These are phyloP conservation scores for Zonitis immaculata DNA, from an alignment of 2,888 invertebrate species.

Conservation along the genomic window DNA sequence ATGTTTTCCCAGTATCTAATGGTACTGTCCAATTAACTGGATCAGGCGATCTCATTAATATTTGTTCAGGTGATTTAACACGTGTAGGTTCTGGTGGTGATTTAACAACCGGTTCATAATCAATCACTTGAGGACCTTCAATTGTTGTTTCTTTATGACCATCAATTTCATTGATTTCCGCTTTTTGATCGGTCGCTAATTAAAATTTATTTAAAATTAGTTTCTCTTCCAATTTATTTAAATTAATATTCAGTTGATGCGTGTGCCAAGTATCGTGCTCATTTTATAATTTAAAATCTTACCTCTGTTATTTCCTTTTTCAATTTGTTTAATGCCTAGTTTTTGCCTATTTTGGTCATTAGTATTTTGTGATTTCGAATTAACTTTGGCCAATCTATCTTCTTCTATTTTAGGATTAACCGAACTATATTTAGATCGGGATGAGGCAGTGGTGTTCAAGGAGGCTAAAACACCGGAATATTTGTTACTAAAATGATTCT, in stretches of 20 bases:
- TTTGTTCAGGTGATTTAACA: constrained; percentile 89
- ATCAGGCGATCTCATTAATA: constrained; percentile 88
- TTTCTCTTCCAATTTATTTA: not conserved
- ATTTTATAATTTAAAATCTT: constrained; percentile 35
- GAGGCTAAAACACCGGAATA: constrained; percentile 62
- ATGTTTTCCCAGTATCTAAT: constrained; percentile 87
- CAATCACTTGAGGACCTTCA: constrained; percentile 40
- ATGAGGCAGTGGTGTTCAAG: constrained; percentile 69
- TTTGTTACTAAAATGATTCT: constrained; percentile 33
- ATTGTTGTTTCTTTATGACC: constrained; percentile 49
- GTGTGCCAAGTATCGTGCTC: constrained; percentile 48
- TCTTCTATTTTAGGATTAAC: constrained; percentile 53
- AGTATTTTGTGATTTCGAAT: constrained; percentile 41
- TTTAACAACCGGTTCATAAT: constrained; percentile 73
- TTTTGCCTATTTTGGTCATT: constrained; percentile 43
- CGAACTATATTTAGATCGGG: constrained; percentile 64
- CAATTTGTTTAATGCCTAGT: constrained; percentile 37
- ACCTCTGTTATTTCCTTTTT: constrained; percentile 45
- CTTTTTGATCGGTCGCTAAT: constrained; percentile 36
- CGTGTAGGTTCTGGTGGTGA: constrained; percentile 90
- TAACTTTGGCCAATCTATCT: constrained; percentile 48
- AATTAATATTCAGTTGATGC: constrained; percentile 20
- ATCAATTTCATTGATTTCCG: constrained; percentile 26
- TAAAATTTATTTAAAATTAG: not conserved
- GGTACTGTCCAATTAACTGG: constrained; percentile 95